Evolutionary conservation across 2,888 invertebrate genomes (phyloP), one percentile per base, ranked within the genome.

Genomic region (Drosophila phalerata): DNA sequence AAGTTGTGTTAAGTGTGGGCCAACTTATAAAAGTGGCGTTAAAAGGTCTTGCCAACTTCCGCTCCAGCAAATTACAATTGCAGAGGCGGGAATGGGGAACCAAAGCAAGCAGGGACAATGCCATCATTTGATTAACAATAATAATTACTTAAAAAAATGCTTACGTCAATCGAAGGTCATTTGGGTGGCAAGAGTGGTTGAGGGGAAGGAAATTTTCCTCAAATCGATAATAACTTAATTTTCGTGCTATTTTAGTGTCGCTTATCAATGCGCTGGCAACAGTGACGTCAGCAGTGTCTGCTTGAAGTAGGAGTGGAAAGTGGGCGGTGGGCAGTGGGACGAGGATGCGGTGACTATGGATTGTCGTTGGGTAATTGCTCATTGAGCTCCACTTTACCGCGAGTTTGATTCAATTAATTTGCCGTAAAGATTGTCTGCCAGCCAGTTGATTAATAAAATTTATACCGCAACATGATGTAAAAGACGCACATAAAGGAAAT

Each of bases 201-300:
- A 30, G 38, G 30, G 9, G 19, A 10, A 19, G 49, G 6, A n/a
- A 17, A 22, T 17, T 22, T 17, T 11, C 22, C 62, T 45, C 61
- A 66, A 81, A 85, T 84, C 85, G 82, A 84, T 88, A 85, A 79
- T 73, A 84, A 87, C 73, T 82, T 77, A 72, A 79, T 85, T 79
- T 82, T 75, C 62, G 58, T 74, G 68, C 71, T 69, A 79, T 57
- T 84, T 71, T 61, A 56, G 75, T 67, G 52, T 6, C 53, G 66
- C 67, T 84, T 78, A 84, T 85, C 79, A 73, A 79, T 69, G 63
- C 17, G 69, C 49, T 57, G 65, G 61, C 77, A 72, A 49, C 76
- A 42, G 61, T 84, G 83, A 84, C 85, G 83, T 84, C 88, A 84
- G 68, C 64, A 43, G 19, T 2, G 32, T 28, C 11, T 17, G 22